Conservation (phyloP, 2,113 vertebrate genomes). For the Myiagra hebetior region DNA sequence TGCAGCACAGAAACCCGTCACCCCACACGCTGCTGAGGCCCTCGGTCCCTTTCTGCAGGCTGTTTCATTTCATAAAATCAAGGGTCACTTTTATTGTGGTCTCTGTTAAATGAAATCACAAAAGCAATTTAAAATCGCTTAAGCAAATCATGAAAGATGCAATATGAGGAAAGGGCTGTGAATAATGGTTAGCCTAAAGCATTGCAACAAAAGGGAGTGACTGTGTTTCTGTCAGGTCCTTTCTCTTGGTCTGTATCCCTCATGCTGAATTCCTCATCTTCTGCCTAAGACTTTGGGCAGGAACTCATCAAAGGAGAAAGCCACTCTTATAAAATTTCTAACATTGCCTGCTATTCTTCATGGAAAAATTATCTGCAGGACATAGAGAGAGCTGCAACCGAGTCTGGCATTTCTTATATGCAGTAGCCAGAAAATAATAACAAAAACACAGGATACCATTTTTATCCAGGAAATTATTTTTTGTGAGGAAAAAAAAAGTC, state of each 20-base stretch:
- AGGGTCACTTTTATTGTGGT: conserved; percentile 72
- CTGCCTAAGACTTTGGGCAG: conserved; percentile 33
- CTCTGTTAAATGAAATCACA: conserved; percentile 49
- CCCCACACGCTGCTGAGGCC: conserved; percentile 37
- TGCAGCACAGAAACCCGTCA: not conserved
- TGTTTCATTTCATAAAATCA: conserved; percentile 71
- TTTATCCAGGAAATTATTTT: conserved; percentile 25
- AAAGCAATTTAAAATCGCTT: conserved; percentile 69
- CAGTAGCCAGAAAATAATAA: conserved; percentile 32
- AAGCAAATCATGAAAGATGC: conserved; percentile 58
- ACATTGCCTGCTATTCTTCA: conserved; percentile 33
- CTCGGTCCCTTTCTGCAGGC: conserved; percentile 52
- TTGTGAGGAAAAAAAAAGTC: not conserved
- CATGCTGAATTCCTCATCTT: conserved; percentile 47
- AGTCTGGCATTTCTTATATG: not conserved
- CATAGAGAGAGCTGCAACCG: not conserved
- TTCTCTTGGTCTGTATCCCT: conserved; percentile 39
- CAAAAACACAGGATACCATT: not conserved
- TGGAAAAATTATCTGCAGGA: conserved; percentile 29
- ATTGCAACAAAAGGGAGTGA: conserved; percentile 66
- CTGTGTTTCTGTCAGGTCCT: conserved; percentile 49
- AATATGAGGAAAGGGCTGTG: conserved; percentile 51
- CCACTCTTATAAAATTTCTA: conserved; percentile 38
- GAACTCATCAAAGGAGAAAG: conserved; percentile 38
- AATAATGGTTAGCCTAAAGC: conserved; percentile 74